Conservation (phyloP, 53 echinoderm and acorn worm species). For the Zoroaster sp. region DNA sequence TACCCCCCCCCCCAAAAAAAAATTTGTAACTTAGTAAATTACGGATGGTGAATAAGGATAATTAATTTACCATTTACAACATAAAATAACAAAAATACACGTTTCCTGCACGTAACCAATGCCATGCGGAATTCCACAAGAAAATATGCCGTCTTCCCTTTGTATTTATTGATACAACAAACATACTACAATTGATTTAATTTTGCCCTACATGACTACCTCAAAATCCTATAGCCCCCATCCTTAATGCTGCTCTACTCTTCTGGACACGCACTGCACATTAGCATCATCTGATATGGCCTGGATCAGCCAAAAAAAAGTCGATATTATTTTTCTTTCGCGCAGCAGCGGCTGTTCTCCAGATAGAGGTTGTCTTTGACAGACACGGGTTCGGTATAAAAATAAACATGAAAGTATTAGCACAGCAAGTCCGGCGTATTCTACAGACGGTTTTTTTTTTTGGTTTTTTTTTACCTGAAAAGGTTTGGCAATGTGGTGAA, state of each 20-base stretch:
- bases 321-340: slow-evolving; percentile 9
- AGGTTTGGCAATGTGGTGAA: too few species aligned
- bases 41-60: too few species aligned
- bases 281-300: slow-evolving; percentile 49
- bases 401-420: neutral
- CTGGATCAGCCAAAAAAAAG: slow-evolving; percentile 6
- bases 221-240: neutral
- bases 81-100: neutral
- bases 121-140: neutral
- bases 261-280: slow-evolving; percentile 40
- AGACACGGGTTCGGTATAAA: neutral
- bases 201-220: slow-evolving; percentile 4
- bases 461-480: too few species aligned
- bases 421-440: too few species aligned
- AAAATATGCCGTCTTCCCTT: neutral
- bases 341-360: neutral
- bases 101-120: neutral
- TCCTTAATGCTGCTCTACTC: slow-evolving; percentile 39
- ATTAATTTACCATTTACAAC: neutral
- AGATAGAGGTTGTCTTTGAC: neutral
- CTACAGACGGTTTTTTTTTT: too few species aligned
- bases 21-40: too few species aligned
- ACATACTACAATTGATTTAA: too few species aligned
- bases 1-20: too few species aligned
- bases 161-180: slow-evolving; percentile 47